Percentiles rank a stretch among this genome's conserved stretches.
phyloP scores from a whole-genome alignment of 1,140 invertebrate genomes.

The Atta texana region DNA sequence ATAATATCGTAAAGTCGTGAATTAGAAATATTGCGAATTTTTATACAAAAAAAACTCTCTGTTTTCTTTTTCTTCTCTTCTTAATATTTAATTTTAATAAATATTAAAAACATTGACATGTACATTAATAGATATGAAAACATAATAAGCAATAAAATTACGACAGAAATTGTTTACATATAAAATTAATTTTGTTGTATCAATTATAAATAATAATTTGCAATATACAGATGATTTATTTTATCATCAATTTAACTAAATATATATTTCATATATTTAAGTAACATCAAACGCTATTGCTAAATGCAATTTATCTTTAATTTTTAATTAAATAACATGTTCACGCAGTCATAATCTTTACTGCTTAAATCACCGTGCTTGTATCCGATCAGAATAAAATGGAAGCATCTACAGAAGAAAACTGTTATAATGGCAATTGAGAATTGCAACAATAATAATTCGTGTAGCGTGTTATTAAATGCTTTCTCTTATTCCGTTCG shows the following conservation, averaged over 20 bases:
- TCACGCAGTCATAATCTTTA: slow-evolving; percentile 4
- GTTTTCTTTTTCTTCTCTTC: too few relatives aligned
- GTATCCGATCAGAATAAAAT: slow-evolving; percentile 20
- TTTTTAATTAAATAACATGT: slow-evolving; percentile 28
- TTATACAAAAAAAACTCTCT: neutral
- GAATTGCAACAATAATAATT: slow-evolving; percentile 45
- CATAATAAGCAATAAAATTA: neutral
- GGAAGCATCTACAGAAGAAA: slow-evolving; percentile 39
- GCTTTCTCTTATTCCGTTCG: slow-evolving; percentile 56
- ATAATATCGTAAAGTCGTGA: neutral
- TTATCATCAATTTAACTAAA: neutral
- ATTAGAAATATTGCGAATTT: neutral
- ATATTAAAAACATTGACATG: neutral
- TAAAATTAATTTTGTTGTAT: neutral
- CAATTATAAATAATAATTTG: neutral
- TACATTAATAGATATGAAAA: neutral
- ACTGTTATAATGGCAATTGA: slow-evolving; percentile 25
- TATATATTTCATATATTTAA: neutral
- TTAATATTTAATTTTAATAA: neutral
- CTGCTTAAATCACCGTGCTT: slow-evolving; percentile 8
- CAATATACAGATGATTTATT: neutral
- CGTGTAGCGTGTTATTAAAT: slow-evolving; percentile 28
- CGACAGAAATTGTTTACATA: neutral
- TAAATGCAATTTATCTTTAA: neutral
- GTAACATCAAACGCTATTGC: neutral